phyloP scores from a whole-genome alignment of 2,888 invertebrate species.

The Caenorhabditis becei region DNA sequence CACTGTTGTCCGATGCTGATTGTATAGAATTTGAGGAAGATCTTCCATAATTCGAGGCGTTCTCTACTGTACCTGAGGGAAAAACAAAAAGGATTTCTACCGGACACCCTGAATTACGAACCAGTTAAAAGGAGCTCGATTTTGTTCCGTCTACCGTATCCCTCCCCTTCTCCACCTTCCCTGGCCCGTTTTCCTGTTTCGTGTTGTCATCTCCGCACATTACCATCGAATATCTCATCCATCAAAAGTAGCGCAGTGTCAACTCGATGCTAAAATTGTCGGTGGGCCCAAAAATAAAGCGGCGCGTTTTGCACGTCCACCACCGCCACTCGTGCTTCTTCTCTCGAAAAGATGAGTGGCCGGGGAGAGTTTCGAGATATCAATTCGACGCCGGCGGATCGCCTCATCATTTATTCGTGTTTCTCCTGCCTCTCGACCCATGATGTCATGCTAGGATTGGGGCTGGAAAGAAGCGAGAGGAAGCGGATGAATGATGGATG shows the following conservation, averaged over 20 bases:
- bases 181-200: neutral
- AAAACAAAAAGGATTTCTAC: neutral
- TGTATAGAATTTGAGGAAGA: neutral
- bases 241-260: conserved; percentile 33
- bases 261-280: conserved; percentile 43
- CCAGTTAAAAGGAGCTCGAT: neutral
- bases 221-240: conserved; percentile 12
- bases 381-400: conserved; percentile 25
- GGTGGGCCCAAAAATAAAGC: conserved; percentile 39
- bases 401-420: conserved; percentile 51
- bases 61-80: neutral
- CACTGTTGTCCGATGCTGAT: neutral
- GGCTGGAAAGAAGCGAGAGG: conserved; percentile 14
- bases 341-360: conserved; percentile 5
- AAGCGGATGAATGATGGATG: conserved; percentile 40
- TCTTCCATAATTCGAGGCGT: neutral
- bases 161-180: neutral
- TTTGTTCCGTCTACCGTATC: neutral
- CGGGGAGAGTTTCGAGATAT: conserved; percentile 33
- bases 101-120: neutral
- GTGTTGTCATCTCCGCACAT: neutral
- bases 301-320: conserved; percentile 44
- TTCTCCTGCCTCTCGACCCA: conserved; percentile 33
- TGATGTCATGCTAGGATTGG: conserved; percentile 50
- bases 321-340: conserved; percentile 22